A percentile compares a stretch with the other conserved stretches of the same genome.
Conservation (phyloP, 2,797 vertebrate genomes). For the Microctenopoma lineatum region DNA sequence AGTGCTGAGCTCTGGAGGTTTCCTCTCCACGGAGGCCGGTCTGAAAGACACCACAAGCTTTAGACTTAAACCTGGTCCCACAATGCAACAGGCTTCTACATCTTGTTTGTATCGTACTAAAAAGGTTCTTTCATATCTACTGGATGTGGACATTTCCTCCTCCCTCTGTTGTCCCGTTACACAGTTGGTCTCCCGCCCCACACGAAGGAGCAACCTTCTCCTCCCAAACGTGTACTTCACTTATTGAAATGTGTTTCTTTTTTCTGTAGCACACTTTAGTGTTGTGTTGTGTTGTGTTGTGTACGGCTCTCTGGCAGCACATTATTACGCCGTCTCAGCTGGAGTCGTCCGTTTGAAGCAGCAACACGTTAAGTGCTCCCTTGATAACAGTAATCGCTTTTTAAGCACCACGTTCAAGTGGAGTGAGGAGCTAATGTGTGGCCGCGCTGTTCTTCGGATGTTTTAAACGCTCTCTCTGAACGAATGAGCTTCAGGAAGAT, state of each 20-base stretch:
- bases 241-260: no score
- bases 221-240: no score
- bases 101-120: no score
- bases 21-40: slow-evolving; percentile 89
- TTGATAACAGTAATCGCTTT: slow-evolving; percentile 41
- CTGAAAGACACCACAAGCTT: slow-evolving; percentile 64
- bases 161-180: no score
- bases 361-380: slow-evolving; percentile 36
- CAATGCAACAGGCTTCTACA: no score
- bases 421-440: slow-evolving; percentile 12
- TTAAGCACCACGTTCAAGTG: slow-evolving; percentile 25
- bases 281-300: neutral
- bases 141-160: no score
- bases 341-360: slow-evolving; percentile 14
- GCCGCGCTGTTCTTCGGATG: slow-evolving; percentile 2
- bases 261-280: no score
- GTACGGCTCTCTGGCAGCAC: slow-evolving; percentile 16
- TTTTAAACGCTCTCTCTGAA: neutral
- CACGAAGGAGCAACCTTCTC: no score
- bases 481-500: neutral
- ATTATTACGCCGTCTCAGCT: slow-evolving; percentile 2
- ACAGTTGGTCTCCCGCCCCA: no score
- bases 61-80: no score
- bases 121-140: no score
- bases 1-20: slow-evolving; percentile 88